These are phyloP conservation scores for Eira barbara DNA, from an alignment of 2,113 vertebrate genomes.

Conservation along the genomic window DNA sequence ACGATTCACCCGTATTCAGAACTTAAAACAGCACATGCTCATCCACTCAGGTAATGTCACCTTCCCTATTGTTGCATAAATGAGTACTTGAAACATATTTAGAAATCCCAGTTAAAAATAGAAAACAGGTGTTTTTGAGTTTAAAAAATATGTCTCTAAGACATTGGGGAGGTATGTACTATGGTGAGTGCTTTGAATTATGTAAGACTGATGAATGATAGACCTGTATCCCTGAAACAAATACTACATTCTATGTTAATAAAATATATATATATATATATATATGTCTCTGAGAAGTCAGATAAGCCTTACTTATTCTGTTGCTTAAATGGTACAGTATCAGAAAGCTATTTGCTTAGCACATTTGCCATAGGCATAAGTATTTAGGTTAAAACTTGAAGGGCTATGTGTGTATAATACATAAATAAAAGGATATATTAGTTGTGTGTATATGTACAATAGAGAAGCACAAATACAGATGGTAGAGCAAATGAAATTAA, in stretches of 20 bases:
- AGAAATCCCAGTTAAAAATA: not conserved
- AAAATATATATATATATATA: no score
- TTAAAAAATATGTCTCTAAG: not conserved
- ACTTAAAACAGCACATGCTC: conserved; percentile 99
- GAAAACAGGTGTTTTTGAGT: not conserved
- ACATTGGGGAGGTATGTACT: no score
- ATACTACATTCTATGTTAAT: no score
- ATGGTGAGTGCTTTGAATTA: no score
- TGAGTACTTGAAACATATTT: not conserved
- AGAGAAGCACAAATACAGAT: not conserved
- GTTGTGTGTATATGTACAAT: not conserved
- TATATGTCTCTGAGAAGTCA: not conserved
- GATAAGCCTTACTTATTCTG: not conserved
- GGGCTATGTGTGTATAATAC: not conserved
- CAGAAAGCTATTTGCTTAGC: not conserved
- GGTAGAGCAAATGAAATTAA: not conserved
- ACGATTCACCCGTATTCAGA: conserved; percentile 98
- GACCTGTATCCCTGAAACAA: no score
- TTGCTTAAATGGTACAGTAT: not conserved
- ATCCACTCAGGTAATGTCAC: conserved; percentile 96
- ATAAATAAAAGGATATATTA: not conserved
- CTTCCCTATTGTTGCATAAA: not conserved
- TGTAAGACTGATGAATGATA: no score
- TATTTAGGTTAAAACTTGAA: not conserved
- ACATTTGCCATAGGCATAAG: not conserved